Base-by-base conservation (phyloP, 2,797 vertebrate genomes). In the Xyrichtys novacula region DNA sequence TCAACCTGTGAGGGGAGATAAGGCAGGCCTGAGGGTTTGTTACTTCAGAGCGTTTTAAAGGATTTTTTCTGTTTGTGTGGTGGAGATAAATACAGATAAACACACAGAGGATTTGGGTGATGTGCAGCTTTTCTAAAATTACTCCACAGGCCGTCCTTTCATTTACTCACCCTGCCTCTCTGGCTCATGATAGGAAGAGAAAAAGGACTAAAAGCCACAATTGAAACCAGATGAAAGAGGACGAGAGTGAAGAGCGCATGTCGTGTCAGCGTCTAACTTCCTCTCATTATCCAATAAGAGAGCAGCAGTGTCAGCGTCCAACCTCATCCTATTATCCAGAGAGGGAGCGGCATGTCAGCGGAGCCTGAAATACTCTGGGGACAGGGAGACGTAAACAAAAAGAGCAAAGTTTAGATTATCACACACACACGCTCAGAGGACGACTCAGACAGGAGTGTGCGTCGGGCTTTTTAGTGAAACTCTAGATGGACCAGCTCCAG, bases 201-300 rank as follows among this genome's bases (percentile, higher is more conserved):
- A 44, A 50, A 49, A 57, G 62, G 70, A n/a, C 50, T 39, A 71
- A 84, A 87, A 88, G 74, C 85, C 86, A 68, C 82, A 86, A 92
- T 76, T 83, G 70, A 85, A 91, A 77, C 47, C 91, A 92, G 92
- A 93, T 86, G 88, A 90, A 88, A 87, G 81, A 71, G 55, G 78
- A 86, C 74, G 80, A 61, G 26, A 87, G 74, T 44, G 70, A 85
- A 55, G 82, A 89, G 78, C 39, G 31, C 83, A 84, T 86, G 90
- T 84, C 84, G 65, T 84, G 81, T 90, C 86, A 83, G 89, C 26
- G 65, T 81, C 88, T 86, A 68, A 86, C 88, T 88, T 92, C 84
- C 90, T 87, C 76, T 83, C 74, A 86, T 93, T 91, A 94, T 91
- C 91, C 91, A 92, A 90, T 93, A 83, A 93, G 86, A 85, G 89